A percentile compares a stretch with the other conserved stretches of the same genome.
These are phyloP conservation scores for Drosophila punjabiensis DNA, from an alignment of 1,140 invertebrate species.

Conservation along the genomic window DNA sequence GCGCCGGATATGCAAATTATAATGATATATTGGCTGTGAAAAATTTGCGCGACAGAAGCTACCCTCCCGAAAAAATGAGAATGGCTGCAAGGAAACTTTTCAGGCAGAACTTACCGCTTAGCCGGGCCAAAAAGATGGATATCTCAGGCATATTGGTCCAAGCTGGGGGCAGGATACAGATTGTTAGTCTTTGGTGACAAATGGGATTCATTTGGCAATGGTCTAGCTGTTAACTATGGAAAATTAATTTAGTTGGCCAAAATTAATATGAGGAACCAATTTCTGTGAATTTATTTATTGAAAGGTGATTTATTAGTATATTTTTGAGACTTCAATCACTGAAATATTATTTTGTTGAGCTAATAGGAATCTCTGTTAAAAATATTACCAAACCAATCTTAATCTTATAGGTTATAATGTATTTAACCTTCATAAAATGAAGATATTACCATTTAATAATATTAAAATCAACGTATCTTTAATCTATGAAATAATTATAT, in stretches of 20 bases:
- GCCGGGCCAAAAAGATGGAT: slow-evolving; percentile 45
- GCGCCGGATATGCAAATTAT: slow-evolving; percentile 82
- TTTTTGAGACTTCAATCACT: background rate
- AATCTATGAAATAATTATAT: too few relatives aligned
- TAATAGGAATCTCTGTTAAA: too few relatives aligned
- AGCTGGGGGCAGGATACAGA: slow-evolving; percentile 22
- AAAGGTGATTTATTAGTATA: background rate
- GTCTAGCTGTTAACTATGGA: background rate
- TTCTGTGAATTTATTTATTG: background rate
- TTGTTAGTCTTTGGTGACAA: slow-evolving; percentile 32
- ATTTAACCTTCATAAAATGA: too few relatives aligned
- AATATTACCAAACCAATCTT: too few relatives aligned
- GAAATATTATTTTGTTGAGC: too few relatives aligned
- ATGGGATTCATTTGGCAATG: slow-evolving; percentile 29
- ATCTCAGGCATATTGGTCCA: slow-evolving; percentile 50
- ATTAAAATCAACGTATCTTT: too few relatives aligned
- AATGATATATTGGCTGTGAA: slow-evolving; percentile 84
- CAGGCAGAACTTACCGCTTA: slow-evolving; percentile 48
- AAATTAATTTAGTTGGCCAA: background rate
- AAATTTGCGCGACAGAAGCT: slow-evolving; percentile 76
- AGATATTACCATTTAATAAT: too few relatives aligned
- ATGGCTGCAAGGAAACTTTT: slow-evolving; percentile 48
- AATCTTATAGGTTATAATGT: too few relatives aligned
- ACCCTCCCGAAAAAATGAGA: slow-evolving; percentile 41
- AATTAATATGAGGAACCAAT: background rate